A percentile compares a stretch with the other conserved stretches of the same genome.
phyloP scores from a whole-genome alignment of 2,797 vertebrate species.

The Melanotaenia pygmaea region DNA sequence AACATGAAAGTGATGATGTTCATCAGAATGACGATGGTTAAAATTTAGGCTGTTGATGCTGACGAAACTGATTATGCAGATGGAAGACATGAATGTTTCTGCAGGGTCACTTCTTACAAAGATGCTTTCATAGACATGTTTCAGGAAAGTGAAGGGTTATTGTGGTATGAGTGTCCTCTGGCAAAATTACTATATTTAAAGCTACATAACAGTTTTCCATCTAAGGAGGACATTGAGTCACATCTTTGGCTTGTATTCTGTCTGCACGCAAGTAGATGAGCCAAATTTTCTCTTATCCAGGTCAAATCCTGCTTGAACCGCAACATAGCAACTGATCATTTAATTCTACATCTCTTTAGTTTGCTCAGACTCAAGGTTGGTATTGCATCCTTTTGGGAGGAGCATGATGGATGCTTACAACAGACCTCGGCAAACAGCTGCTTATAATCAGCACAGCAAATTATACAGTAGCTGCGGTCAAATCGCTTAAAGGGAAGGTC shows the following conservation, averaged over 20 bases:
- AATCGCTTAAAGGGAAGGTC: slow-evolving; percentile 60
- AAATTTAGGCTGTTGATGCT: slow-evolving; percentile 29
- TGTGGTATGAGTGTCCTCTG: slow-evolving; percentile 12
- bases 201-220: slow-evolving; percentile 27
- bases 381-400: slow-evolving; percentile 24
- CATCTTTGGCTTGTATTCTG: slow-evolving; percentile 48
- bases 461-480: slow-evolving; percentile 55
- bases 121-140: slow-evolving; percentile 19
- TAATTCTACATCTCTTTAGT: background rate
- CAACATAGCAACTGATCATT: slow-evolving; percentile 21
- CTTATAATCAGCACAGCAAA: slow-evolving; percentile 45
- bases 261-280: slow-evolving; percentile 10
- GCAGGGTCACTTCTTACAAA: slow-evolving; percentile 24
- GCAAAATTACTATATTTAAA: slow-evolving; percentile 50
- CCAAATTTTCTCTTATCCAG: slow-evolving; percentile 28
- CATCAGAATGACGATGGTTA: slow-evolving; percentile 36
- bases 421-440: slow-evolving; percentile 17
- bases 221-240: slow-evolving; percentile 55
- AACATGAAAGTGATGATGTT: slow-evolving; percentile 14
- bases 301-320: slow-evolving; percentile 10
- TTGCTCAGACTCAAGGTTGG: slow-evolving; percentile 21
- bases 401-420: slow-evolving; percentile 15
- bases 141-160: slow-evolving; percentile 28
- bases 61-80: slow-evolving; percentile 21
- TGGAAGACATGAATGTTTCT: slow-evolving; percentile 12